Base-by-base conservation (phyloP, 1,140 invertebrate genomes). In the Nasonia giraulti region DNA sequence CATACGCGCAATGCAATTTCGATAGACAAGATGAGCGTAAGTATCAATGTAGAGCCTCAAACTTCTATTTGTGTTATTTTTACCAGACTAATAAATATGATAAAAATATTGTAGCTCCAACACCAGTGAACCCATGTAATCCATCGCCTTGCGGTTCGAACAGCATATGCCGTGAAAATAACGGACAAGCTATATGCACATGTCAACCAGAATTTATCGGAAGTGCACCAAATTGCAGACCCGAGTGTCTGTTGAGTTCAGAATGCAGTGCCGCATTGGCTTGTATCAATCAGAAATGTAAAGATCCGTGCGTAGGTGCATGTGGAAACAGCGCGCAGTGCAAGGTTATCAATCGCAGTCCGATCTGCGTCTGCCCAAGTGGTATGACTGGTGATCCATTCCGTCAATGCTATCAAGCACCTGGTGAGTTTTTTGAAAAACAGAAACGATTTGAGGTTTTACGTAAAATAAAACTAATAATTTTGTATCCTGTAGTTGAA, bases 61-160 rank as follows among this genome's bases (percentile, higher is more conserved):
- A 78, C 66, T 44, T 84, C 1, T 0, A 40, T 76, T 76, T 76
- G n/a, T 20, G 2, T 23, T 7, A 68, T n/a, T 47, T 44, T 47
- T 1, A 27, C 66, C 40, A 69, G 44, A 80, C 10, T 31, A 4
- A 82, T 31, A 73, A 62, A 27, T 27, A 11, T 37, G 37, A 37
- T 40, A 75, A 75, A 73, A 81, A 27, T 14, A 37, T 17, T 84
- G 0, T 12, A 83, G 68, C 20, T 37, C 17, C 12, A 69, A 8
- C 40, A 77, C 3, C 20, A n/a, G 37, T 85, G 87, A 91, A 94
- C 86, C 94, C 95, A 8, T 97, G 96, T 89, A 92, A 93, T 76
- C 95, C 95, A 20, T 95, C 95, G 55, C 96, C 96, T 5, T 97
- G 96, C 90, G 95, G 95, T 77, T 92, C 94, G 1, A 96, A 96